Conservation (phyloP, 2,888 invertebrate species). For the Nomada hirtipes region DNA sequence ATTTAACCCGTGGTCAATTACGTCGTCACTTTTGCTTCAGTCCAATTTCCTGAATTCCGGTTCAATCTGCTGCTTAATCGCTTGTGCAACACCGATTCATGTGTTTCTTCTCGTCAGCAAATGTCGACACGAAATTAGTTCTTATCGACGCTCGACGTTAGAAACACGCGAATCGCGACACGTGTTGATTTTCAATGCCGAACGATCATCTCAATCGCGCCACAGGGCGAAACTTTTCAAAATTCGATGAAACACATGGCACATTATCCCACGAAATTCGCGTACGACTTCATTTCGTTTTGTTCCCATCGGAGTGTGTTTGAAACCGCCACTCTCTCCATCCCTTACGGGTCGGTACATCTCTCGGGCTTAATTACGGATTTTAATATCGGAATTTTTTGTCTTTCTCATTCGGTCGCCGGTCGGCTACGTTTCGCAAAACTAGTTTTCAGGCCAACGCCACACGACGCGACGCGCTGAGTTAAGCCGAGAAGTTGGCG, state of each 20-base stretch:
- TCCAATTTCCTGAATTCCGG: conserved; percentile 39
- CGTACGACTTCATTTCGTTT: neutral
- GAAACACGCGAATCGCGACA: neutral
- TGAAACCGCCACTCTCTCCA: neutral
- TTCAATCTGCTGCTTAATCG: conserved; percentile 22
- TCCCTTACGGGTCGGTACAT: neutral
- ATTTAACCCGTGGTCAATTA: conserved; percentile 34
- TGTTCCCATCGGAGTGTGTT: conserved; percentile 11
- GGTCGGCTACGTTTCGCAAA: conserved; percentile 11
- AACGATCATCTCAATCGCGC: neutral
- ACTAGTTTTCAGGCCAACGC: neutral
- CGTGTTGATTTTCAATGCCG: too few species aligned
- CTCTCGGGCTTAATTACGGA: conserved; percentile 12
- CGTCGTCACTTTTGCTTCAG: conserved; percentile 20
- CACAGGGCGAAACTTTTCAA: neutral
- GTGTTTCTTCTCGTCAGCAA: neutral
- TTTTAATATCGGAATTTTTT: conserved; percentile 41
- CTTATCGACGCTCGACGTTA: conserved; percentile 19
- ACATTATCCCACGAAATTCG: conserved; percentile 15
- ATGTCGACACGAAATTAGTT: neutral
- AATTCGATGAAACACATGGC: conserved; percentile 1
- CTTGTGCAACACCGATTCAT: conserved; percentile 31
- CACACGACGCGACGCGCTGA: neutral
- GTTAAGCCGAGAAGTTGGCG: conserved; percentile 35
- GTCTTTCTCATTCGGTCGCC: neutral